Conservation (phyloP, 2,888 invertebrate species). For the Monoplex corrugatus region DNA sequence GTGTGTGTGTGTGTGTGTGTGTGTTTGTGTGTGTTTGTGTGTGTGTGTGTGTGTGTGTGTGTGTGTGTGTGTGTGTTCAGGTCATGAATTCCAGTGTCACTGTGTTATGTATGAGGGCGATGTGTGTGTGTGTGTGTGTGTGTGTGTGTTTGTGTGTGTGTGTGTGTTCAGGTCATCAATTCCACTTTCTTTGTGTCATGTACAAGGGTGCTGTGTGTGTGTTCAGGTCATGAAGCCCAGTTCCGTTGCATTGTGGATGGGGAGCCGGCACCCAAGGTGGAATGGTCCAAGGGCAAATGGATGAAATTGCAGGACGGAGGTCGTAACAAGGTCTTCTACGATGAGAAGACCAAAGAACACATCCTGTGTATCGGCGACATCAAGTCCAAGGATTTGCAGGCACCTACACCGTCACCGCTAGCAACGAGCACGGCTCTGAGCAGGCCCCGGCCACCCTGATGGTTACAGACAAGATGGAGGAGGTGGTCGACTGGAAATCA, state of each 20-base stretch:
- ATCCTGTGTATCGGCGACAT: constrained; percentile 78
- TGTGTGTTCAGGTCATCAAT: too few relatives aligned
- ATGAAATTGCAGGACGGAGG: constrained; percentile 76
- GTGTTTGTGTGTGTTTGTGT: too few relatives aligned
- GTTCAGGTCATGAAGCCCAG: constrained; percentile 74
- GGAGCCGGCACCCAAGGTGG: constrained; percentile 78
- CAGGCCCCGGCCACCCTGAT: constrained; percentile 80
- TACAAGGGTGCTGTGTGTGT: background rate
- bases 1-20: too few relatives aligned
- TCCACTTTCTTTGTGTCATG: background rate
- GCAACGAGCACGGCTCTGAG: constrained; percentile 79
- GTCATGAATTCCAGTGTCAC: too few relatives aligned
- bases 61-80: too few relatives aligned
- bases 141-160: too few relatives aligned
- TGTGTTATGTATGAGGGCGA: too few relatives aligned
- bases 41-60: too few relatives aligned
- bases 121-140: too few relatives aligned
- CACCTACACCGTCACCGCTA: constrained; percentile 79
- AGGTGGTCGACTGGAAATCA: constrained; percentile 80
- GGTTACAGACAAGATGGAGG: constrained; percentile 79
- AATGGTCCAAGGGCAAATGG: constrained; percentile 81
- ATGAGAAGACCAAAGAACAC: constrained; percentile 74
- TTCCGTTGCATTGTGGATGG: constrained; percentile 79
- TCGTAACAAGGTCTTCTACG: constrained; percentile 73
- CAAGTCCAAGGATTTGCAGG: constrained; percentile 80